phyloP scores from a whole-genome alignment of 2,797 vertebrate genomes.

The Bryconaethiops microstoma region DNA sequence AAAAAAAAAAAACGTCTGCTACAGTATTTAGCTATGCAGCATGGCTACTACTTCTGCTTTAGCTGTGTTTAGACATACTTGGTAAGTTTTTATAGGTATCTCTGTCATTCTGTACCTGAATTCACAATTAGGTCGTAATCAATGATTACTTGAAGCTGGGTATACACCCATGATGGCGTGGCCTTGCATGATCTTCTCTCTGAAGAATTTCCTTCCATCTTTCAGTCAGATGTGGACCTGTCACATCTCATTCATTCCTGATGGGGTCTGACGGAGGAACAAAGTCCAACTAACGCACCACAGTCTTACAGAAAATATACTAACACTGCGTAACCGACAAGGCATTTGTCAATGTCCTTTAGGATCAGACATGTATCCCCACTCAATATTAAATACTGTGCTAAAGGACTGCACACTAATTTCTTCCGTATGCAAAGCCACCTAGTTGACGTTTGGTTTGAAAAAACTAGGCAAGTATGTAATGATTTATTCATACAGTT shows the following conservation, averaged over 20 bases:
- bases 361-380: slow-evolving; percentile 8
- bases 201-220: slow-evolving; percentile 85
- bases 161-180: slow-evolving; percentile 86
- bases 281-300: neutral
- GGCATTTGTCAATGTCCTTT: neutral
- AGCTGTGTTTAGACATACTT: too few relatives aligned
- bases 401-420: too few relatives aligned
- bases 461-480: neutral
- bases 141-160: too few relatives aligned
- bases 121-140: too few relatives aligned
- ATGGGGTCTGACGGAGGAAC: slow-evolving; percentile 37
- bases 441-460: neutral
- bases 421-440: neutral
- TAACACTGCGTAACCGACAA: neutral
- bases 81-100: too few relatives aligned
- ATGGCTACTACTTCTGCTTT: too few relatives aligned
- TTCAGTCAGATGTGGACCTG: slow-evolving; percentile 83
- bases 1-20: too few relatives aligned
- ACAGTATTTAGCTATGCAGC: too few relatives aligned
- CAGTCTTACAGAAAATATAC: neutral
- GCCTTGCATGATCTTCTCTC: slow-evolving; percentile 89
- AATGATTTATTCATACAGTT: neutral
- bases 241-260: slow-evolving; percentile 67
- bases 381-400: too few relatives aligned
- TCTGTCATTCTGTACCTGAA: too few relatives aligned